Percentiles rank a stretch among this genome's conserved stretches.
Conservation (phyloP, 1,140 invertebrate genomes). For the Platyscapa corneri region DNA sequence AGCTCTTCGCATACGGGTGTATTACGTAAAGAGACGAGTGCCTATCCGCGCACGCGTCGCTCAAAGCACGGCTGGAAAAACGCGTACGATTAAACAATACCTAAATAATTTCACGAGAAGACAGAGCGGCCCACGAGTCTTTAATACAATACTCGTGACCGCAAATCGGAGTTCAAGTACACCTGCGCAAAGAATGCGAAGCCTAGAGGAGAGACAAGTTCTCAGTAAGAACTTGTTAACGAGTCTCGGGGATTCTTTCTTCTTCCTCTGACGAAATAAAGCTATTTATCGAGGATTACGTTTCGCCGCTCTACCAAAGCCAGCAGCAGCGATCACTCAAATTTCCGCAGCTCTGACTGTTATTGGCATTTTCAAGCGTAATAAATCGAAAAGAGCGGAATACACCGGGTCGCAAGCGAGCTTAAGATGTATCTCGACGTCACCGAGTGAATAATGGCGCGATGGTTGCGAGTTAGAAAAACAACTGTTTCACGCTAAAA, state of each 20-base stretch:
- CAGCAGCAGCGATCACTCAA: too few species aligned
- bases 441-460: background rate
- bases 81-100: constrained; percentile 60
- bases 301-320: too few species aligned
- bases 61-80: constrained; percentile 45
- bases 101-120: constrained; percentile 59
- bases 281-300: too few species aligned
- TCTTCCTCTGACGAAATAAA: too few species aligned
- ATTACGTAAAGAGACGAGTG: constrained; percentile 47
- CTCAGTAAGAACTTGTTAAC: background rate
- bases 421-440: background rate
- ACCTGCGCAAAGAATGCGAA: background rate
- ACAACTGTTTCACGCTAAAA: background rate
- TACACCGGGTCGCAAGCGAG: background rate
- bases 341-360: too few species aligned
- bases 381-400: too few species aligned
- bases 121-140: constrained; percentile 55
- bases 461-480: background rate
- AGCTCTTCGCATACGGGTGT: constrained; percentile 30
- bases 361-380: too few species aligned
- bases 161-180: constrained; percentile 59
- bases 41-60: background rate
- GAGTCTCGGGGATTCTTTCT: too few species aligned
- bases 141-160: constrained; percentile 58
- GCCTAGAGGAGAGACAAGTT: background rate